A percentile compares a stretch with the other conserved stretches of the same genome.
These are phyloP conservation scores for Mustela lutreola DNA, from an alignment of 2,113 vertebrate species.

Conservation along the genomic window DNA sequence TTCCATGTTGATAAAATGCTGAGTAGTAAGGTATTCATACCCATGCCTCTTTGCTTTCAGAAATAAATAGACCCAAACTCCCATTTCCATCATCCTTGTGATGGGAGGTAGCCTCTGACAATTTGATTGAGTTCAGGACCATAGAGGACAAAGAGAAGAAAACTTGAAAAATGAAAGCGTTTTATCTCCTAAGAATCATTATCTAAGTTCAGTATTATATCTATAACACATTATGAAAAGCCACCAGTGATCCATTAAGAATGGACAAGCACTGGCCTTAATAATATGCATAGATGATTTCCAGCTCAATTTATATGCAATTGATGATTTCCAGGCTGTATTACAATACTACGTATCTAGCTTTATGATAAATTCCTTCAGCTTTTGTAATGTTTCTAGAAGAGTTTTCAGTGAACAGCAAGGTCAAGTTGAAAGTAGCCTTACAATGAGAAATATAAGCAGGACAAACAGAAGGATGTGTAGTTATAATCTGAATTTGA, in stretches of 20 bases:
- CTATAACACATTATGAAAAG: constrained; percentile 20
- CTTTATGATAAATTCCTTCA: constrained; percentile 12
- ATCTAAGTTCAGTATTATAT: constrained; percentile 10
- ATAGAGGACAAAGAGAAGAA: constrained; percentile 38
- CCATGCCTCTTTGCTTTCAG: background rate
- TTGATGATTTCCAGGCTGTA: background rate
- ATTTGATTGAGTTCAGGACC: constrained; percentile 58
- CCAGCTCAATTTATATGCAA: constrained; percentile 50
- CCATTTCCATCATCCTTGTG: constrained; percentile 39
- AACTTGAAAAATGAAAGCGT: constrained; percentile 41
- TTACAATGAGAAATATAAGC: background rate
- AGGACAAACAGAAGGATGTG: background rate
- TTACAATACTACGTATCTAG: constrained; percentile 10
- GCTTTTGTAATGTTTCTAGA: constrained; percentile 1
- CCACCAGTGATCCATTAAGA: constrained; percentile 52
- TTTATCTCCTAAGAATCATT: constrained; percentile 23
- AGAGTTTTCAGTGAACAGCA: constrained; percentile 52
- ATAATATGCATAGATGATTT: constrained; percentile 17
- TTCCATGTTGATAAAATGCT: background rate
- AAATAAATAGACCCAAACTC: constrained; percentile 63
- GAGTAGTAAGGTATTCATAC: background rate
- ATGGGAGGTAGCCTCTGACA: constrained; percentile 59
- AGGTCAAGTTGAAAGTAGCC: constrained; percentile 40
- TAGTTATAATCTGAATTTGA: background rate
- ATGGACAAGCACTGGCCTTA: background rate